Percentiles rank a stretch among this genome's conserved stretches.
Conservation (phyloP, 2,797 vertebrate species). For the Hemitrygon akajei region DNA sequence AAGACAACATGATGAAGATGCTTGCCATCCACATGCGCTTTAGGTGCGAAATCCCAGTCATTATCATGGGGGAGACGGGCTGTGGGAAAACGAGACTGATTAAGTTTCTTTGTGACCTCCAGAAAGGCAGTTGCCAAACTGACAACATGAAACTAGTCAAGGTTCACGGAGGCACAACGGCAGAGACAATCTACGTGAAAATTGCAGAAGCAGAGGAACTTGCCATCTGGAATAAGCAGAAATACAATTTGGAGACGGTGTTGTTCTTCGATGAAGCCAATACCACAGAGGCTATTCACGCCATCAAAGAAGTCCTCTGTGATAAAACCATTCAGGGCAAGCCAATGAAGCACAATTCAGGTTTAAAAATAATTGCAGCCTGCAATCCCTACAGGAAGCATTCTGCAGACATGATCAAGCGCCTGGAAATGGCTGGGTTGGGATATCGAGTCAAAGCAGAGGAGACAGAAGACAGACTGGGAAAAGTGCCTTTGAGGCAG, state of each 20-base stretch:
- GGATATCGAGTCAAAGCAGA: constrained; percentile 66
- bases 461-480: constrained; percentile 64
- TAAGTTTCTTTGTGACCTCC: constrained; percentile 63
- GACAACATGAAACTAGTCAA: constrained; percentile 68
- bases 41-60: constrained; percentile 66
- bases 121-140: constrained; percentile 50
- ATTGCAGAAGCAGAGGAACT: constrained; percentile 59
- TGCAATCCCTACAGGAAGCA: constrained; percentile 73
- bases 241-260: constrained; percentile 59
- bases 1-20: constrained; percentile 74
- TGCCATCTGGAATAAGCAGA: constrained; percentile 49
- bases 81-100: constrained; percentile 69
- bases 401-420: constrained; percentile 58
- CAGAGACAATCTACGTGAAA: constrained; percentile 61
- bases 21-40: constrained; percentile 71
- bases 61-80: constrained; percentile 72
- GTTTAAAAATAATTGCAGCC: constrained; percentile 68
- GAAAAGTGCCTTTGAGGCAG: constrained; percentile 67
- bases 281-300: constrained; percentile 67
- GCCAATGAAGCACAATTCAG: constrained; percentile 48
- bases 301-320: constrained; percentile 69
- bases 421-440: constrained; percentile 64
- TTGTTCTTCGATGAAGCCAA: constrained; percentile 74
- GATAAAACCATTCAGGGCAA: constrained; percentile 57
- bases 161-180: constrained; percentile 67